Evolutionary conservation across 1,140 invertebrate species (phyloP).

Genomic region (Phymorhynchus buccinoides): DNA sequence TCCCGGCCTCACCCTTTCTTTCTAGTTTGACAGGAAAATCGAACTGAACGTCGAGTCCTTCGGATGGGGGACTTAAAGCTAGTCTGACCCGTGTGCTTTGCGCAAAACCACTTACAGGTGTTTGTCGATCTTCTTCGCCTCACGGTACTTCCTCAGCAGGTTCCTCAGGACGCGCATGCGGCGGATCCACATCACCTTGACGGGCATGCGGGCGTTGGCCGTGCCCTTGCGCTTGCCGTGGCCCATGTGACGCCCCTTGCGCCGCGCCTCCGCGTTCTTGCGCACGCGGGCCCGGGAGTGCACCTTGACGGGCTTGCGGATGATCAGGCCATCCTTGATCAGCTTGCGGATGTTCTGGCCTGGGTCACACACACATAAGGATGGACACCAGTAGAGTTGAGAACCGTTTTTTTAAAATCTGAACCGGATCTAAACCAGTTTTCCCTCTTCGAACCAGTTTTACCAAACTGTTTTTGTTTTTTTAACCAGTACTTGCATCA

Average conservation of each 20-base stretch:
- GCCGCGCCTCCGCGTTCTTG: conserved; percentile 93
- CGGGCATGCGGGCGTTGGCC: conserved; percentile 98
- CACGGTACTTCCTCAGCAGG: conserved; percentile 95
- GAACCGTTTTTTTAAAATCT: no score
- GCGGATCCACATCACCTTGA: conserved; percentile 98
- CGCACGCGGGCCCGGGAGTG: conserved; percentile 97
- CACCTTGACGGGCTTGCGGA: conserved; percentile 98
- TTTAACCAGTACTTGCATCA: no score
- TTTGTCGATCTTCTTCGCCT: conserved; percentile 98
- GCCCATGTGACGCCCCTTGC: conserved; percentile 97
- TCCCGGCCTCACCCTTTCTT: no score
- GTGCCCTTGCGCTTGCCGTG: conserved; percentile 88
- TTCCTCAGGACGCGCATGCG: conserved; percentile 96
- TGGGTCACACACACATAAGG: no score
- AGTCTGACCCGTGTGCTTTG: no score
- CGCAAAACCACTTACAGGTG: conserved; percentile 89
- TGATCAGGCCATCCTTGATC: conserved; percentile 99
- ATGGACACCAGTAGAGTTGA: no score
- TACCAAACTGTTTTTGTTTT: no score
- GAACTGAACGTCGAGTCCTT: no score
- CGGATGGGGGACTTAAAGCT: no score
- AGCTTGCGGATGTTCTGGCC: conserved; percentile 99
- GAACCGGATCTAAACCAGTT: no score
- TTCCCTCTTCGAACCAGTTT: no score
- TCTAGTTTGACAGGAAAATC: no score